Evolutionary conservation across 1,140 invertebrate species (phyloP), one percentile per base, ranked within the genome.

Genomic region (Heterodera schachtii): DNA sequence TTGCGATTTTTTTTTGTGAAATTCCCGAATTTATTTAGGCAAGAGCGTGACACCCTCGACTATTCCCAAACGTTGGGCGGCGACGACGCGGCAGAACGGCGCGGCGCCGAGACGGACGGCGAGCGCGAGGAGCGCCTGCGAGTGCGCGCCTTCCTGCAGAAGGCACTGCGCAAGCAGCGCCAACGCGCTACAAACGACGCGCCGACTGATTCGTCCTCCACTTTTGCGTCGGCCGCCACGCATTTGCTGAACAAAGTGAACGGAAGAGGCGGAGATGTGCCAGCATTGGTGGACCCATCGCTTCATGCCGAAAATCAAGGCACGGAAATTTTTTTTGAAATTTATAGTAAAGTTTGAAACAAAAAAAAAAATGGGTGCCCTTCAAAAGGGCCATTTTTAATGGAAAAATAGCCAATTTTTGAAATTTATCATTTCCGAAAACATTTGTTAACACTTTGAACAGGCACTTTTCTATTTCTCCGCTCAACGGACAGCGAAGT

Each of bases 81-180:
- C 19, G 75, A 60, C 64, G 76, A 78, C 57, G 76, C 64, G 7
- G 31, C 31, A 1, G 31, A 31, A 0, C 31, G 31, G 31, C 47
- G 7, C 1, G 76, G 57, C 16, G 57, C 43, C 31, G 52, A 52
- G 31, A 52, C 46, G 19, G 16, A 47, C 67, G 47, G 44, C n/a
- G 79, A 80, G 47, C 43, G 75, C 8, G 52, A 74, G 69, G 79
- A 80, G 11, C 69, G 79, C 60, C 71, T 57, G 19, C 69, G 70
- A 11, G 52, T 80, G 4, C 19, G 69, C 16, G 52, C 44, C 4
- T 44, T 73, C 9, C 57, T 80, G 64, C 79, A 80, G 75, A 80
- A 16, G n/a, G 79, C 75, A 67, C n/a, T 80, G 1, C 8, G 21
- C 57, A 80, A 80, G 44, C 66, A 71, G 47, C 66, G 79, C 31